Percentiles rank a stretch among this genome's conserved stretches.
phyloP scores from a whole-genome alignment of 2,797 vertebrate genomes.

The Tenualosa thibaudeaui region DNA sequence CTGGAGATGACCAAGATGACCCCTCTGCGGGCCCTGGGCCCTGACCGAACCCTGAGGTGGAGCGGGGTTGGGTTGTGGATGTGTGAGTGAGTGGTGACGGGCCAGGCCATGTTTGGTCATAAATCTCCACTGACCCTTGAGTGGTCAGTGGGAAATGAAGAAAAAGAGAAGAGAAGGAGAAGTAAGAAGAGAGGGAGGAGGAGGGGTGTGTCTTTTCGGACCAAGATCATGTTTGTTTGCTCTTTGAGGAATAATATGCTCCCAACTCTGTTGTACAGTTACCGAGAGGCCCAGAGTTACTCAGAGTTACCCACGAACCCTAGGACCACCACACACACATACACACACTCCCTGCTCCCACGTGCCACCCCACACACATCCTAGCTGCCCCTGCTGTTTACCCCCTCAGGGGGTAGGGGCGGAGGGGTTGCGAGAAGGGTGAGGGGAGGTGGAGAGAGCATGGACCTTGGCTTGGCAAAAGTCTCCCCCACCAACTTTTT shows the following conservation, averaged over 20 bases:
- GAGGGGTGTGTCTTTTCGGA: conserved; percentile 49
- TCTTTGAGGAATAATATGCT: conserved; percentile 62
- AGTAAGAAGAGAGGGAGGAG: conserved; percentile 30
- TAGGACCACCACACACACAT: neutral
- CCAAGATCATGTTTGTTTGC: conserved; percentile 64
- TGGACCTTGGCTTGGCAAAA: conserved; percentile 29
- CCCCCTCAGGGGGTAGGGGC: conserved; percentile 3
- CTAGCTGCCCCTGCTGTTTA: conserved; percentile 19
- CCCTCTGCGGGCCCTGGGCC: neutral
- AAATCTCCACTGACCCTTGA: conserved; percentile 45
- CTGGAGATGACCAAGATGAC: conserved; percentile 42
- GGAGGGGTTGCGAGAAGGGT: neutral
- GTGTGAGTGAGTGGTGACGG: conserved; percentile 48
- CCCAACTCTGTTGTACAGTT: conserved; percentile 45
- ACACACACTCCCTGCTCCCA: neutral
- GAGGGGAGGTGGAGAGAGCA: neutral
- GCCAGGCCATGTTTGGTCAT: conserved; percentile 70
- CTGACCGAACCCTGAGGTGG: neutral
- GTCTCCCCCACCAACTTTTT: neutral
- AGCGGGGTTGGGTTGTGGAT: conserved; percentile 39
- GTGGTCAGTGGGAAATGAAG: conserved; percentile 59
- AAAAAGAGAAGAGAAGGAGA: conserved; percentile 31
- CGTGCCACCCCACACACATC: conserved; percentile 32
- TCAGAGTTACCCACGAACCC: neutral
- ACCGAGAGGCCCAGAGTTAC: conserved; percentile 39